phyloP scores from a whole-genome alignment of 2,888 invertebrate genomes.

The Drosophila kuntzei region DNA sequence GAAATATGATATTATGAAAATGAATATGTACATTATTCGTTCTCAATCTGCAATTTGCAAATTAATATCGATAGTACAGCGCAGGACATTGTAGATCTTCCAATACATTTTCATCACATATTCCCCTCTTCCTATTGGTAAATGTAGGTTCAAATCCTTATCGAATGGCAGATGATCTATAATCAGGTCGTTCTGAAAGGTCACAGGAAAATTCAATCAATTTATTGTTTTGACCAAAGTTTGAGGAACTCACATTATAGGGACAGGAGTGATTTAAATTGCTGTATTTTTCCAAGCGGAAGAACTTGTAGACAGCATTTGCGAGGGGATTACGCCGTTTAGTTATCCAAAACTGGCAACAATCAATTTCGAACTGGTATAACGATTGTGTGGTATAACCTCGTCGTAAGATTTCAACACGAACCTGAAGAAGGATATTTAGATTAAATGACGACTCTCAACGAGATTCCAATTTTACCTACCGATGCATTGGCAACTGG shows the following conservation, averaged over 20 bases:
- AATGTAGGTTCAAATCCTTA: not conserved
- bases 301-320: conserved; percentile 19
- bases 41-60: conserved; percentile 1
- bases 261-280: conserved; percentile 60
- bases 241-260: conserved; percentile 33
- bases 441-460: not conserved
- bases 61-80: not conserved
- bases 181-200: conserved; percentile 30
- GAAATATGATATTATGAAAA: not conserved
- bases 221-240: not conserved
- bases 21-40: not conserved
- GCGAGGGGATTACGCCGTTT: conserved; percentile 40
- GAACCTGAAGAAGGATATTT: not conserved
- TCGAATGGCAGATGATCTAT: conserved; percentile 14
- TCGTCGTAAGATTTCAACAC: conserved; percentile 14
- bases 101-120: conserved; percentile 15
- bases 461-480: not conserved
- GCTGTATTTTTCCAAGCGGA: conserved; percentile 10
- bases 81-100: conserved; percentile 1
- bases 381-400: not conserved
- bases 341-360: conserved; percentile 26
- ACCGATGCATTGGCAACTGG: conserved; percentile 49
- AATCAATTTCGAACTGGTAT: conserved; percentile 24
- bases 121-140: conserved; percentile 8
- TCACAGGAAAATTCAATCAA: not conserved